Evolutionary conservation across 1,140 invertebrate genomes (phyloP).

Genomic region (Pentalonia nigronervosa): DNA sequence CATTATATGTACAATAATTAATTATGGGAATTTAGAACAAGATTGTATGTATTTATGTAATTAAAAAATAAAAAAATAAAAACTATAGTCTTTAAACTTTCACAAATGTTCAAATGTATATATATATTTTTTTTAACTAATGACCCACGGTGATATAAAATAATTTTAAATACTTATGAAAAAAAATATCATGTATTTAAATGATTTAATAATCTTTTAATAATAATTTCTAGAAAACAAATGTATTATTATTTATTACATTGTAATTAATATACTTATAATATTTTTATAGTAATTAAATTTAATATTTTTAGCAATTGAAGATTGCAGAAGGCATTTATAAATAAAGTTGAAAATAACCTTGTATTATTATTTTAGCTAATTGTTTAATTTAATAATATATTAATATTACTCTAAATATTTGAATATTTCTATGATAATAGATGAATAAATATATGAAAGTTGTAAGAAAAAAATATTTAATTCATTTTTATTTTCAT

Average conservation of each 20-base stretch:
- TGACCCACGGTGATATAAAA: not conserved
- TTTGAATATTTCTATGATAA: too few species aligned
- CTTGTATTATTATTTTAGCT: too few species aligned
- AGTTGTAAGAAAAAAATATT: not conserved
- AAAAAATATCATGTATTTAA: not conserved
- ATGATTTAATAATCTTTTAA: not conserved
- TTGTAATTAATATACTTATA: too few species aligned
- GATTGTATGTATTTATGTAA: constrained; percentile 24
- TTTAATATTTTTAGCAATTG: not conserved
- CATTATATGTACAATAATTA: constrained; percentile 13
- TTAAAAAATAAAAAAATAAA: not conserved
- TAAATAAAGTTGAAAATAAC: not conserved
- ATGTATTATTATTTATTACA: not conserved
- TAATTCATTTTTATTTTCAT: not conserved
- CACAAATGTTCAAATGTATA: not conserved
- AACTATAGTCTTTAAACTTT: not conserved
- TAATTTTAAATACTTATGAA: not conserved
- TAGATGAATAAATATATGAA: too few species aligned
- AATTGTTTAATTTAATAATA: too few species aligned
- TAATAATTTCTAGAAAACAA: not conserved
- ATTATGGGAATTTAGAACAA: constrained; percentile 40
- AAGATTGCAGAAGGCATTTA: not conserved
- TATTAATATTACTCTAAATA: too few species aligned
- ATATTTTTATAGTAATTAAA: not conserved
- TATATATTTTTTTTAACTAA: not conserved